Percentiles rank a stretch among this genome's conserved stretches.
These are phyloP conservation scores for Drosophila insularis DNA, from an alignment of 1,140 invertebrate genomes.

Conservation along the genomic window DNA sequence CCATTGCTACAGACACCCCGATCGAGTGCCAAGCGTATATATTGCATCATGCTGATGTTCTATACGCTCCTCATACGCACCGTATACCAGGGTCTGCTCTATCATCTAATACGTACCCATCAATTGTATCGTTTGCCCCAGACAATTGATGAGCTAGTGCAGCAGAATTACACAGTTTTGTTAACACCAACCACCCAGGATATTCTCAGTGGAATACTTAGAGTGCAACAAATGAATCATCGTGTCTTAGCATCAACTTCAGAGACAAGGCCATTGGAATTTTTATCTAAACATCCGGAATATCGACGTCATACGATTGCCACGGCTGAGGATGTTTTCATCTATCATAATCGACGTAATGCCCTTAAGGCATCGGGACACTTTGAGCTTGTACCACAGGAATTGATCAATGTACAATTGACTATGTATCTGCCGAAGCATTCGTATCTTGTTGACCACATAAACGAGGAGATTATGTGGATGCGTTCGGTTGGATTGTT, in stretches of 20 bases:
- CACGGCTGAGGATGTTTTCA: constrained; percentile 41
- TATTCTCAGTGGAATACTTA: constrained; percentile 42
- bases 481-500: constrained; percentile 58
- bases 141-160: constrained; percentile 50
- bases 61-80: constrained; percentile 66
- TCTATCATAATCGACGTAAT: constrained; percentile 44
- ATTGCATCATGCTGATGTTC: constrained; percentile 58
- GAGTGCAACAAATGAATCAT: constrained; percentile 52
- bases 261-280: constrained; percentile 30
- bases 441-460: constrained; percentile 62
- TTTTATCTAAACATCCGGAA: constrained; percentile 23
- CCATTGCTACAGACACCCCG: constrained; percentile 32
- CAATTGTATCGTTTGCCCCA: constrained; percentile 51
- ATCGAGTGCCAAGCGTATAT: constrained; percentile 40
- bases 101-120: constrained; percentile 64
- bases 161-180: constrained; percentile 54
- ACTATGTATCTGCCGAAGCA: constrained; percentile 68
- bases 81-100: constrained; percentile 65
- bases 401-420: constrained; percentile 59
- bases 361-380: neutral
- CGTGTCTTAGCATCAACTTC: constrained; percentile 7
- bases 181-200: constrained; percentile 33
- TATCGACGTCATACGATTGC: constrained; percentile 36
- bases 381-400: constrained; percentile 53
- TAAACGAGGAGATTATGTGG: constrained; percentile 70